Base-by-base conservation (phyloP, 2,888 invertebrate species). In the Mesorhabditis spiculigera region DNA sequence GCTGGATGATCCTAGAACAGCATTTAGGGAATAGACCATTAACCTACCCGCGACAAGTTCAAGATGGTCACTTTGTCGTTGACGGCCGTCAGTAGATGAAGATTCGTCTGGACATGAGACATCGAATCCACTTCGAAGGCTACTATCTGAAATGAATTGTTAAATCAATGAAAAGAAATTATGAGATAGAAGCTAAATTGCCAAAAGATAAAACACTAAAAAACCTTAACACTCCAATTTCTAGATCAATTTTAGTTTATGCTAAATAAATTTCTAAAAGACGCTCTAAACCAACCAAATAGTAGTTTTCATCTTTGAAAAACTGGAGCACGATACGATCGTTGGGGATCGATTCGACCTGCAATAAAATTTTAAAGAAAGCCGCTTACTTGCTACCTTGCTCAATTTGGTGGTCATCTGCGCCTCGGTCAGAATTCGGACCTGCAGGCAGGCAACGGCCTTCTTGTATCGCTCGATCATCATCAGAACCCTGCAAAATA, bases 401-500 rank as follows among this genome's bases (percentile, higher is more conserved):
- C 74, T 73, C 42, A 75, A 66, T 42, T 69, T 68, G 13, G 74
- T 70, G 50, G 70, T 45, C 71, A 80, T 69, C 69, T 78, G 77
- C 0, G 65, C 44, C 61, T 77, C 72, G 13, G 63, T 66, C 6
- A 71, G 64, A 63, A 74, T 72, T 68, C 71, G 67, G 5, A 82
- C 78, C 61, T 81, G 82, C 3, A 81, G 67, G 0, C 79, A 72
- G 5, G 71, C 64, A n/a, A 83, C 69, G 4, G 82, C 78, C 62
- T 75, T 70, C 41, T 78, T 69, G 65, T 81, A 82, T 44, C 83
- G 70, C 70, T 80, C 80, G 41, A 82, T 82, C 66, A 83, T 75
- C 13, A 82, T 63, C 4, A 76, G 68, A 5, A 82, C 71, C 64
- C 83, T 79, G 61, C 67, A 66, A 45, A 28, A 50, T 28, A 66